Evolutionary conservation across 2,113 vertebrate genomes (phyloP), one percentile per base, ranked within the genome.

Genomic region (Coptodon rendalli): DNA sequence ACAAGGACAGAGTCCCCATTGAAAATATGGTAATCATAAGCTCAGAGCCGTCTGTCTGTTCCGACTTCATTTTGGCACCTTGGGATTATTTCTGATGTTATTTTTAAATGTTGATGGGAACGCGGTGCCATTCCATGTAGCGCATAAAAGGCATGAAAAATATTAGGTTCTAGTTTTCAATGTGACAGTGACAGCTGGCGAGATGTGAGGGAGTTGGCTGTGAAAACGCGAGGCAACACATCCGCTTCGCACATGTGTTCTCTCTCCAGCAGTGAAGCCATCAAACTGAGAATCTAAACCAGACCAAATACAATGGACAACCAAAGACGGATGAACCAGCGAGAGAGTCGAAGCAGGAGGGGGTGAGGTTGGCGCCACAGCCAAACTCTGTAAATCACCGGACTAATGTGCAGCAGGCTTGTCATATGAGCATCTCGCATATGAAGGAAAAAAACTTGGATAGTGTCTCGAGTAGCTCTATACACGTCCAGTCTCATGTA

Each of bases 361-460:
- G 83, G 79, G 61, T 10, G 71, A 83, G 80, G 59, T 34, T 81
- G 89, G 91, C 84, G 89, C 87, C 86, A 27, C 52, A 81, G 91
- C 89, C 86, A 63, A 94, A 89, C 86, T 91, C 94, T 73, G 73
- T 95, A 94, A 94, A 95, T 95, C 92, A 94, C 54, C 1, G 29
- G n/a, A 9, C 85, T 95, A 94, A 95, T 93, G 84, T 66, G 89
- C 91, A 92, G 84, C 94, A 95, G 91, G 76, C 89, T 83, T 86
- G 84, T 94, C 92, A 90, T 87, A 43, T 7, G 82, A 90, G 80
- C 90, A 76, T 91, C 87, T 86, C 82, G 38, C 86, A 88, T 89
- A 83, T 14, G 73, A 45, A 76, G 63, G 63, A 2, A 10, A 38
- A 79, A 88, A 83, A 87, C 61, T 27, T 38, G 13, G 86, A 53